Conservation (phyloP, 2,797 vertebrate genomes). For the Australoheros facetus region DNA sequence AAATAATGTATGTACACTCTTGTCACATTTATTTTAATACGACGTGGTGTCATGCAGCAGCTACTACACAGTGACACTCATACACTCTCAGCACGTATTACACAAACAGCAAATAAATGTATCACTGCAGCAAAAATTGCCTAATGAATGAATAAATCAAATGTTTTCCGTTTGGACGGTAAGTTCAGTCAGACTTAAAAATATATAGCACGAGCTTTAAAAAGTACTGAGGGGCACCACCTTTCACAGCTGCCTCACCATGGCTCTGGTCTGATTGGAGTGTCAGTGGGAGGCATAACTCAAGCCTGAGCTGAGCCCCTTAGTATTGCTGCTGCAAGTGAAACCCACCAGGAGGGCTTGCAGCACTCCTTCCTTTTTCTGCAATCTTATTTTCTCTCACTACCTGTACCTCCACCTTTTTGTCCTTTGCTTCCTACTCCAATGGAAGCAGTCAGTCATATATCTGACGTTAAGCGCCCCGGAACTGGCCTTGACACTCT, state of each 20-base stretch:
- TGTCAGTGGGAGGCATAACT: slow-evolving; percentile 68
- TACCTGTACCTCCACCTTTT: slow-evolving; percentile 32
- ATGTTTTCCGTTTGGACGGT: slow-evolving; percentile 18
- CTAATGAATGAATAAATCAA: slow-evolving; percentile 25
- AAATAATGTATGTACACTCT: slow-evolving; percentile 31
- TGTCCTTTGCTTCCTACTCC: slow-evolving; percentile 43
- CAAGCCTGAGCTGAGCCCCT: slow-evolving; percentile 45
- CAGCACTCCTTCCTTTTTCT: slow-evolving; percentile 37
- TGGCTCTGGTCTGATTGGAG: slow-evolving; percentile 70
- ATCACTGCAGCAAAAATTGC: slow-evolving; percentile 12
- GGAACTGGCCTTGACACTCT: slow-evolving; percentile 66
- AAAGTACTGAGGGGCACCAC: slow-evolving; percentile 30
- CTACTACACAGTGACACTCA: slow-evolving; percentile 20
- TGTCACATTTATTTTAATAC: slow-evolving; percentile 41
- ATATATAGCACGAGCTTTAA: slow-evolving; percentile 43
- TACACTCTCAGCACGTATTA: slow-evolving; percentile 20
- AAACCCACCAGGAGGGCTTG: slow-evolving; percentile 62
- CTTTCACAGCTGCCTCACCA: slow-evolving; percentile 51
- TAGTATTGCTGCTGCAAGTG: slow-evolving; percentile 59
- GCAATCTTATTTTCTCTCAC: slow-evolving; percentile 35
- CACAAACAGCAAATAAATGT: slow-evolving; percentile 18
- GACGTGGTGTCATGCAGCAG: slow-evolving; percentile 52
- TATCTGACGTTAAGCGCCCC: slow-evolving; percentile 55
- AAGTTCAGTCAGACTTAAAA: slow-evolving; percentile 17
- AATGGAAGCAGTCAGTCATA: slow-evolving; percentile 64